Base-by-base conservation (phyloP, 2,888 invertebrate genomes). In the Aproaerema taeniolella region DNA sequence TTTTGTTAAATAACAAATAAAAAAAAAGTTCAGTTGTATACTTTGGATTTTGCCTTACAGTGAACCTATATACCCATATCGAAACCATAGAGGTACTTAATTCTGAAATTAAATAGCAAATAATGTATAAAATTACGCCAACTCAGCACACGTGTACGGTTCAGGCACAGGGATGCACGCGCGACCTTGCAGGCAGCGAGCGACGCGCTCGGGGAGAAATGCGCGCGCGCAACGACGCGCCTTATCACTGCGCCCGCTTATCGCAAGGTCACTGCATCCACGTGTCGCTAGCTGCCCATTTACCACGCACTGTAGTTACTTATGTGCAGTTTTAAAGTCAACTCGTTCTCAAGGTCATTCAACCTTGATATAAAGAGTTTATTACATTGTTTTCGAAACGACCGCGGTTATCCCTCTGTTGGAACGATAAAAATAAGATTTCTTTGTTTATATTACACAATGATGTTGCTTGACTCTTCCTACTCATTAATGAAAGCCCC, bases 101-200 rank as follows among this genome's bases (percentile, higher is more conserved):
- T n/a, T n/a, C n/a, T n/a, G n/a, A n/a, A n/a, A n/a, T n/a, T n/a
- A n/a, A n/a, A n/a, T n/a, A n/a, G n/a, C n/a, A n/a, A n/a, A n/a
- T n/a, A n/a, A n/a, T n/a, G n/a, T n/a, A n/a, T n/a, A n/a, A n/a
- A n/a, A n/a, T n/a, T n/a, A n/a, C n/a, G n/a, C n/a, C n/a, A n/a
- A n/a, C n/a, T n/a, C n/a, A n/a, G n/a, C n/a, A n/a, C 79, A 80
- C 82, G 80, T 79, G 81, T 75, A 71, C 65, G 62, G 66, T 68
- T 66, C 60, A 52, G 49, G 49, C 41, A 46, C 33, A 37, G 46
- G 62, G 61, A 9, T 67, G 68, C 69, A 67, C 58, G 70, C 68
- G 68, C 55, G 69, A 61, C 75, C 73, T 77, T 70, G 63, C 53
- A 46, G 46, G 20, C 20, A 8, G 5, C 20, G 20, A 4, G 8